phyloP scores from a whole-genome alignment of 2,797 vertebrate genomes.

The Scolopax rusticola region DNA sequence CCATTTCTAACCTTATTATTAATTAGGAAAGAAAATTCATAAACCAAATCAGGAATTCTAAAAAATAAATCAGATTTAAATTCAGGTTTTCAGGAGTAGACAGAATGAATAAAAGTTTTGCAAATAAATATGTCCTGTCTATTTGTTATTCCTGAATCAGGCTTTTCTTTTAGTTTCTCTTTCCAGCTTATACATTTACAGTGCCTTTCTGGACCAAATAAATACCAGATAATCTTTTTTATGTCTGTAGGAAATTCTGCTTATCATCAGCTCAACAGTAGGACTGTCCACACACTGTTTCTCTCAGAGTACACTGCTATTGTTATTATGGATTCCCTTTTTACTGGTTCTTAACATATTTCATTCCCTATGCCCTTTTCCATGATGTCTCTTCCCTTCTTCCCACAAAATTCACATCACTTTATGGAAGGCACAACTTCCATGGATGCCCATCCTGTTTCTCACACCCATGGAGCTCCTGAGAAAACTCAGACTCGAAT shows the following conservation, averaged over 20 bases:
- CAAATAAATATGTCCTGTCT: neutral
- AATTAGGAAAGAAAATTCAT: neutral
- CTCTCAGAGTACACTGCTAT: neutral
- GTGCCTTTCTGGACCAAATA: neutral
- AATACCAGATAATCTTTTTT: neutral
- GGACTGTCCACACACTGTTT: neutral
- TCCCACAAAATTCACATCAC: neutral
- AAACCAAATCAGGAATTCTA: neutral
- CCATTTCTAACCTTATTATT: neutral
- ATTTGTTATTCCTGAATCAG: neutral
- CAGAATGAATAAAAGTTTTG: neutral
- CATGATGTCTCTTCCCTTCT: neutral
- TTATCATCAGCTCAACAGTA: neutral
- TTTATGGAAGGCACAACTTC: neutral
- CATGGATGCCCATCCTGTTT: neutral
- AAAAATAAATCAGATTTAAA: neutral
- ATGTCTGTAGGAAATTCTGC: neutral
- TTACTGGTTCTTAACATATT: neutral
- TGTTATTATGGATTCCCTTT: neutral
- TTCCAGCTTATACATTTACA: neutral
- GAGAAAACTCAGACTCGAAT: neutral
- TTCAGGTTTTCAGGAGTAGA: neutral
- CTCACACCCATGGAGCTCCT: neutral
- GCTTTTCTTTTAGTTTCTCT: neutral
- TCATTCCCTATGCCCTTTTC: neutral